Percentiles rank a stretch among this genome's conserved stretches.
These are phyloP conservation scores for Diarsia mendica DNA, from an alignment of 2,888 invertebrate genomes.

Conservation along the genomic window DNA sequence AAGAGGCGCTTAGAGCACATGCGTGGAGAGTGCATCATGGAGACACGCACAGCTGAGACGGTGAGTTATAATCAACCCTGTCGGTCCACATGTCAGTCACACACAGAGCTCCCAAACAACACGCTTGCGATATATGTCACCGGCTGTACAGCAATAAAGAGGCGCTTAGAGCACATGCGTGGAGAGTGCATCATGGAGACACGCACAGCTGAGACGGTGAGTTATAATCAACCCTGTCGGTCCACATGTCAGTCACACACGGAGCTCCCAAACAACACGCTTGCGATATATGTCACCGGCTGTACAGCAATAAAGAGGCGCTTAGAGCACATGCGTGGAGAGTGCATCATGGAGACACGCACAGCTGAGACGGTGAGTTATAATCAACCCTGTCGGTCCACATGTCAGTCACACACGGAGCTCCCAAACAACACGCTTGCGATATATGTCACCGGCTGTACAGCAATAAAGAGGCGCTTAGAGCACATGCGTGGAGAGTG, in stretches of 20 bases:
- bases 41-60: slow-evolving; percentile 1
- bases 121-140: slow-evolving; percentile 40
- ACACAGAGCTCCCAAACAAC: slow-evolving; percentile 42
- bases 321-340: slow-evolving; percentile 63
- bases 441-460: slow-evolving; percentile 44
- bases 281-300: slow-evolving; percentile 41
- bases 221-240: too few species aligned
- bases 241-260: slow-evolving; percentile 31
- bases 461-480: slow-evolving; percentile 59
- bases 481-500: slow-evolving; percentile 63
- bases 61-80: too few species aligned
- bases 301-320: slow-evolving; percentile 61
- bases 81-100: too few species aligned
- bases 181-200: slow-evolving; percentile 57
- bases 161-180: slow-evolving; percentile 62
- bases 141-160: slow-evolving; percentile 58
- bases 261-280: slow-evolving; percentile 38
- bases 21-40: slow-evolving; percentile 59
- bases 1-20: slow-evolving; percentile 63
- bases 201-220: slow-evolving; percentile 16
- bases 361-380: slow-evolving; percentile 23
- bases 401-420: slow-evolving; percentile 34
- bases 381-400: slow-evolving; percentile 45
- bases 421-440: slow-evolving; percentile 41
- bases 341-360: slow-evolving; percentile 43